Evolutionary conservation across 1,140 invertebrate species (phyloP).

Genomic region (Drosophila takahashii): DNA sequence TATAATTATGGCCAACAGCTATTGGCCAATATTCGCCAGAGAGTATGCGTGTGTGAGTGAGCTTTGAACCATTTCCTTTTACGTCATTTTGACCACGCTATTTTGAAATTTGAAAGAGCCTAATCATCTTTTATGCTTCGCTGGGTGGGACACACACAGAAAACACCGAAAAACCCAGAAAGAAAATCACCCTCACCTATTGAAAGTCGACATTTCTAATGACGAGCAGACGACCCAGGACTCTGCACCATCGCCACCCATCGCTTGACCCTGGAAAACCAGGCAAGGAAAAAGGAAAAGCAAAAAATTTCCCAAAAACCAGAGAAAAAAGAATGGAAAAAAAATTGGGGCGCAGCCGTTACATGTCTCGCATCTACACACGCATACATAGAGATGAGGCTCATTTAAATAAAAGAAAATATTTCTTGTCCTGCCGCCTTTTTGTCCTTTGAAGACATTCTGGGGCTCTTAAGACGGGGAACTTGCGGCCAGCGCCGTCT

Average conservation of each 20-base stretch:
- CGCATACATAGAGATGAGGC: conserved; percentile 50
- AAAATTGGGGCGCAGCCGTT: conserved; percentile 57
- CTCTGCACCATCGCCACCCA: not conserved
- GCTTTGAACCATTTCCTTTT: conserved; percentile 52
- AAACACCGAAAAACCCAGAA: not conserved
- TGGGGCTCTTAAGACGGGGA: conserved; percentile 3
- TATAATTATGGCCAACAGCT: conserved; percentile 63
- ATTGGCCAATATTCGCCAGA: conserved; percentile 19
- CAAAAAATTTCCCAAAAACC: conserved; percentile 6
- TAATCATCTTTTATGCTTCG: conserved; percentile 77
- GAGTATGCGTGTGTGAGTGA: conserved; percentile 12
- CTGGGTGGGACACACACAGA: conserved; percentile 14
- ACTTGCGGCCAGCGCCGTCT: conserved; percentile 49
- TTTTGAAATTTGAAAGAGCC: conserved; percentile 67
- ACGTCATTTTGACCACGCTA: conserved; percentile 56
- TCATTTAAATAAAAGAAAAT: conserved; percentile 83
- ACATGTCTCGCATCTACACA: conserved; percentile 56
- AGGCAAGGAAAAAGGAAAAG: conserved; percentile 13
- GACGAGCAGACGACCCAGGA: conserved; percentile 26
- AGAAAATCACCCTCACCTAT: conserved; percentile 54
- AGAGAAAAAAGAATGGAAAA: not conserved
- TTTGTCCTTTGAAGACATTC: conserved; percentile 53
- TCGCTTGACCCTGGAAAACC: conserved; percentile 37
- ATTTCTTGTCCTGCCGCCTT: conserved; percentile 64
- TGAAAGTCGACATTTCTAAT: conserved; percentile 71